Base-by-base conservation (phyloP, 2,888 invertebrate species). In the Agrochola circellaris region DNA sequence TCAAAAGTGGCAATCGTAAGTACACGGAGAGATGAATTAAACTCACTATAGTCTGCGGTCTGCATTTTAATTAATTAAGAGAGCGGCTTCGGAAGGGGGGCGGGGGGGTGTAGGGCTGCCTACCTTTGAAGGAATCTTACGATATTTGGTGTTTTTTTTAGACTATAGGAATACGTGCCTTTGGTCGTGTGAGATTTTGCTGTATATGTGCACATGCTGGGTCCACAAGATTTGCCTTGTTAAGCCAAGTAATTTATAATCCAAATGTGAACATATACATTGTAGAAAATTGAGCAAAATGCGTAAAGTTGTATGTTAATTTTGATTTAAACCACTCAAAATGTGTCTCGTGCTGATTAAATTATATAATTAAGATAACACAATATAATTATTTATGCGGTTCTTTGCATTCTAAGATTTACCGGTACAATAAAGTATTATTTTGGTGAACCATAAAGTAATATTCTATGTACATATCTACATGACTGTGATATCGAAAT, bases 21-120 rank as follows among this genome's bases (percentile, higher is more conserved):
- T 75, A 78, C 78, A 84, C 79, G 86, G 87, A 87, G 89, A 91
- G 89, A 89, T 86, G 91, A 92, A 91, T 91, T 92, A 92, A 93
- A 92, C 90, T 92, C 91, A 92, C 91, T 91, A 93, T 92, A 94
- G 94, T 93, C 92, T 90, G 92, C 88, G 94, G 94, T 94, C 95
- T 94, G 94, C 94, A 94, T 95, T 96, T 95, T 95, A 96, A 96
- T 96, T 95, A 95, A 96, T 96, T 96, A 95, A 94, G 91, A 92
- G 91, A 83, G 88, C 89, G 89, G 86, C 79, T 84, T 81, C 68
- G 70, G 65, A 66, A 88, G 89, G 87, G 87, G 30, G 81, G 61
- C n/a, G 69, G 1, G 69, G 79, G 68, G 67, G n/a, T 30, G 34
- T 66, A 85, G 88, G 81, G 81, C 48, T 87, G 85, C 48, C 76